Evolutionary conservation across 2,113 vertebrate genomes (phyloP).

Genomic region (Aix galericulata): DNA sequence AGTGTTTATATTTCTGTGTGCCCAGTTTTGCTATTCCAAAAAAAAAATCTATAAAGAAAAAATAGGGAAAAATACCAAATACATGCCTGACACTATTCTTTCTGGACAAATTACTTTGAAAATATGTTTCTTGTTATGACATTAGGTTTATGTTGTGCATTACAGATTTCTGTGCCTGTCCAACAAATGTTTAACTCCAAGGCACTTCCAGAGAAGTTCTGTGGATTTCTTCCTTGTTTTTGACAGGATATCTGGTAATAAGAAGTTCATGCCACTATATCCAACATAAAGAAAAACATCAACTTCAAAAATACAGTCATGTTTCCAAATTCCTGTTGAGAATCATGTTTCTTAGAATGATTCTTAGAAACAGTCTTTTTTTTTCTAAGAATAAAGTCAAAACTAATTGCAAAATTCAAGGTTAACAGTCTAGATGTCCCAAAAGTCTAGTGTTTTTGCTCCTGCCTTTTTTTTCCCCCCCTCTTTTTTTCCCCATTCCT

Average conservation of each 20-base stretch:
- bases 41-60: neutral
- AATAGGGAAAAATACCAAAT: neutral
- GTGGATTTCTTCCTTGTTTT: neutral
- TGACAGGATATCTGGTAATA: neutral
- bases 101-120: neutral
- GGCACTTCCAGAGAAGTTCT: neutral
- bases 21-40: neutral
- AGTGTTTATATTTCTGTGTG: neutral
- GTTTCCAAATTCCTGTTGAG: neutral
- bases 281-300: neutral
- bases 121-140: neutral
- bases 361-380: neutral
- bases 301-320: neutral
- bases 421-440: neutral
- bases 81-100: neutral
- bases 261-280: neutral
- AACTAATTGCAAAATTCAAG: neutral
- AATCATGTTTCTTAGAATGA: accelerated
- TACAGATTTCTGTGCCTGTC: neutral
- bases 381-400: neutral
- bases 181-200: neutral
- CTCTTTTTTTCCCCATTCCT: neutral
- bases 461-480: neutral
- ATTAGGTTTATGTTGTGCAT: neutral
- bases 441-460: neutral